phyloP scores from a whole-genome alignment of 1,140 invertebrate species.

The Drosophila paulistorum region DNA sequence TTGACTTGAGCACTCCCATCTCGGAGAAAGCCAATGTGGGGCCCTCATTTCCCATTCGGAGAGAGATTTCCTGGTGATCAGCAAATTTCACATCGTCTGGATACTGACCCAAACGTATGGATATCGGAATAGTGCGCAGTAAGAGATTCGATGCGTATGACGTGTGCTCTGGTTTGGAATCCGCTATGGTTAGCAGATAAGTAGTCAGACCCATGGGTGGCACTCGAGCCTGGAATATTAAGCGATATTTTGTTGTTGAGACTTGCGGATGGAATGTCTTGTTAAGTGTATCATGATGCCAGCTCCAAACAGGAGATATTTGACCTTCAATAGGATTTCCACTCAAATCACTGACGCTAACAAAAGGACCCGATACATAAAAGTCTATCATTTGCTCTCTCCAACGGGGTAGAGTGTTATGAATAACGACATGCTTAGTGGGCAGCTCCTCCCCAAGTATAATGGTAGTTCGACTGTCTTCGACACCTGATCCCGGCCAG shows the following conservation, averaged over 20 bases:
- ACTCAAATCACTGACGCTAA: slow-evolving; percentile 83
- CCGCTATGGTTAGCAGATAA: slow-evolving; percentile 69
- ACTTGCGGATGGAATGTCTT: slow-evolving; percentile 72
- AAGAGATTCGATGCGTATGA: slow-evolving; percentile 85
- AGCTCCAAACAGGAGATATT: slow-evolving; percentile 77
- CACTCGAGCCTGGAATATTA: slow-evolving; percentile 75
- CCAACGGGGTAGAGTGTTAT: slow-evolving; percentile 84
- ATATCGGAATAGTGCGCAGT: slow-evolving; percentile 79
- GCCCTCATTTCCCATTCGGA: slow-evolving; percentile 62
- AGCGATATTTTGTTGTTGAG: slow-evolving; percentile 77
- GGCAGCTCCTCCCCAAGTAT: slow-evolving; percentile 83
- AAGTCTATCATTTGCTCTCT: slow-evolving; percentile 85
- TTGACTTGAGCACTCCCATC: slow-evolving; percentile 87
- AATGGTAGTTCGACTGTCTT: slow-evolving; percentile 76
- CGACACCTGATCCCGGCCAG: slow-evolving; percentile 68
- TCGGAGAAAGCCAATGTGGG: slow-evolving; percentile 87
- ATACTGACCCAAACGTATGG: slow-evolving; percentile 71
- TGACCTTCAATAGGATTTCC: slow-evolving; percentile 69
- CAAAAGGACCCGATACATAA: slow-evolving; percentile 84
- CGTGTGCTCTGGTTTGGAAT: slow-evolving; percentile 76
- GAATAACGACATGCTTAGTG: slow-evolving; percentile 84
- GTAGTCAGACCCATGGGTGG: slow-evolving; percentile 73
- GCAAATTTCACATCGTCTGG: slow-evolving; percentile 75
- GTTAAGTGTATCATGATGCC: slow-evolving; percentile 69
- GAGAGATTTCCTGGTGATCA: slow-evolving; percentile 69